Evolutionary conservation across 2,888 invertebrate genomes (phyloP).

Genomic region (Nephrotoma guestfalica): DNA sequence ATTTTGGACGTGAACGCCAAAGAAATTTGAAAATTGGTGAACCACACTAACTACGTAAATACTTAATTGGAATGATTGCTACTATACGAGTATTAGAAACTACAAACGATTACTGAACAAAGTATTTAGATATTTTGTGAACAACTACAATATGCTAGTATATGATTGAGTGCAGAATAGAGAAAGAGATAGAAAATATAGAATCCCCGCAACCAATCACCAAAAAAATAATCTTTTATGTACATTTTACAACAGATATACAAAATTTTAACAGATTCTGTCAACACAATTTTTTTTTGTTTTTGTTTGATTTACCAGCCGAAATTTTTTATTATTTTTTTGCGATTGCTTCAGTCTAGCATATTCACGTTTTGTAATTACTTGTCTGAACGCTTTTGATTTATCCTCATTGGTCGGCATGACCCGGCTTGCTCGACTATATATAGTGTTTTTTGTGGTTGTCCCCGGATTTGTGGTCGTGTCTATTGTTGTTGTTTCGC

Average conservation of each 20-base stretch:
- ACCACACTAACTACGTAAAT: background rate
- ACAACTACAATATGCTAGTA: background rate
- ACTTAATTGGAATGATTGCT: background rate
- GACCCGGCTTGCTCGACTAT: slow-evolving; percentile 20
- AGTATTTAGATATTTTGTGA: background rate
- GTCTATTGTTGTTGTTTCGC: background rate
- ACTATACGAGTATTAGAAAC: background rate
- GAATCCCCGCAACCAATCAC: background rate
- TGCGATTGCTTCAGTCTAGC: slow-evolving; percentile 15
- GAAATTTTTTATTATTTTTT: background rate
- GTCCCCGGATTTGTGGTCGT: background rate
- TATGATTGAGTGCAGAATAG: background rate
- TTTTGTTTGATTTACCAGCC: background rate
- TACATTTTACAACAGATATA: background rate
- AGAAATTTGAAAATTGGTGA: background rate
- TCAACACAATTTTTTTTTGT: background rate
- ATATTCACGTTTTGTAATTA: slow-evolving; percentile 6
- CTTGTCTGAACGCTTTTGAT: slow-evolving; percentile 17
- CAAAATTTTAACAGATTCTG: background rate
- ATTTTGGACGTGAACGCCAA: background rate
- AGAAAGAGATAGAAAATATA: background rate
- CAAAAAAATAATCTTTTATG: background rate
- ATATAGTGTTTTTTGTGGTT: background rate
- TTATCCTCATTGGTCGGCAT: slow-evolving; percentile 21
- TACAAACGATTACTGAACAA: background rate